Base-by-base conservation (phyloP, 2,113 vertebrate genomes). In the human (Homo sapiens) region DNA sequence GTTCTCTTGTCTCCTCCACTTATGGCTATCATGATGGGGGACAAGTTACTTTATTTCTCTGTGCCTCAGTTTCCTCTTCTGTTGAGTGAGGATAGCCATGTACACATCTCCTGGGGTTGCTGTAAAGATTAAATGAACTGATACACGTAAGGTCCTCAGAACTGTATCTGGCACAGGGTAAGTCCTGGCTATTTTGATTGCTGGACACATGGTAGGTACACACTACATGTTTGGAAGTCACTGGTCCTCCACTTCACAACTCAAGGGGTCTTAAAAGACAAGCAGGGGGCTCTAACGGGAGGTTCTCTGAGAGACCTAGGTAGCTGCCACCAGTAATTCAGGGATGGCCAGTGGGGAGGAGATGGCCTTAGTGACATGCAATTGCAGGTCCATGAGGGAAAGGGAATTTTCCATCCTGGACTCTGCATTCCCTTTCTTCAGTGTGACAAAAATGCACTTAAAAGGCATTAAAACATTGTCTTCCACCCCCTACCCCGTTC, bases 331-430 rank as follows among this genome's bases (percentile, higher is more conserved):
- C 20, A 8, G 4, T 22, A 2, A 3, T 8, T 22, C 43, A 3
- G 32, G 76, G 64, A 35, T 43, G 38, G 18, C 8, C 0, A 13
- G 1, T 22, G 17, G 16, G 72, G 18, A 14, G 30, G 57, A 43
- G 45, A 5, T 0, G 0, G 48, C 2, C 7, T 0, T 0, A 6
- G 52, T 0, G 18, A 12, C 17, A 5, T 0, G 27, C 18, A 7
- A 64, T 52, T 14, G 20, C 40, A 23, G 55, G 2, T 2, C 22
- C 4, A 1, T 0, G 0, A 55, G 64, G 25, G 9, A 27, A 40
- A 23, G 23, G 8, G 10, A 0, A 2, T 0, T 5, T 27, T 48
- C 23, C 55, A 4, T 32, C n/a, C 80, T 8, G 25, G 16, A 17
- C 73, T 72, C 90, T n/a, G 48, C 14, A 2, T 6, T 61, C 64